Percentiles rank a stretch among this genome's conserved stretches.
Conservation (phyloP, 2,113 vertebrate genomes). For the Triplophysa tibetana region DNA sequence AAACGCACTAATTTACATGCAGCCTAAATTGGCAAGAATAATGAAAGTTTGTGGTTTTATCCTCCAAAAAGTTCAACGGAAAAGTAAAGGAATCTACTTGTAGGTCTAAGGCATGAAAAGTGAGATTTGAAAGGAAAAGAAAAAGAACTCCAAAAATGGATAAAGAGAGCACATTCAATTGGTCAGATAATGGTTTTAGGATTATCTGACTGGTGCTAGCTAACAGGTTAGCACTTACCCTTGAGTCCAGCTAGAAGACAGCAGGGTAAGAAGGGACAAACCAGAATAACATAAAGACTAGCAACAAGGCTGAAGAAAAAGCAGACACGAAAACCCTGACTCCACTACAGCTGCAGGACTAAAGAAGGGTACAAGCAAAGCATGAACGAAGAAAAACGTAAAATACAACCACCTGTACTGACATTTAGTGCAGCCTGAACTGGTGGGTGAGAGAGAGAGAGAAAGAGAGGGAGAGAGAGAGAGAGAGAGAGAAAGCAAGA, state of each 20-base stretch:
- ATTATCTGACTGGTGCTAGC: slow-evolving; percentile 99
- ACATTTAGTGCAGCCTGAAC: slow-evolving; percentile 68
- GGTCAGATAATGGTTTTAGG: slow-evolving; percentile 99
- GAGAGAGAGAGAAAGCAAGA: neutral
- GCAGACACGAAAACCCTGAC: slow-evolving; percentile 99
- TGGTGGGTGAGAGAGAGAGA: slow-evolving; percentile 58
- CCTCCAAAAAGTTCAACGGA: slow-evolving; percentile 81
- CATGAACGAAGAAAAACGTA: slow-evolving; percentile 83
- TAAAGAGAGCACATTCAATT: slow-evolving; percentile 95
- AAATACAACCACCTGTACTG: slow-evolving; percentile 74
- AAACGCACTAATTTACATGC: slow-evolving; percentile 84
- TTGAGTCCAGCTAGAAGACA: slow-evolving; percentile 99
- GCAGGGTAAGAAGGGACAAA: slow-evolving; percentile 99
- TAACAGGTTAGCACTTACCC: slow-evolving; percentile 99
- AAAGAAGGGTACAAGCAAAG: slow-evolving; percentile 95
- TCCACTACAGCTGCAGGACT: slow-evolving; percentile 92
- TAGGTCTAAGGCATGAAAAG: slow-evolving; percentile 94
- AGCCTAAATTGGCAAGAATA: slow-evolving; percentile 92
- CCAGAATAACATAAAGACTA: slow-evolving; percentile 99
- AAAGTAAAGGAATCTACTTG: slow-evolving; percentile 85
- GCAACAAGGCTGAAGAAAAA: slow-evolving; percentile 99
- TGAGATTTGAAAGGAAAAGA: slow-evolving; percentile 78
- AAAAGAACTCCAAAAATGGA: slow-evolving; percentile 70
- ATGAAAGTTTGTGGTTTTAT: slow-evolving; percentile 93
- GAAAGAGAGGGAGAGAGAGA: neutral